Percentiles rank a stretch among this genome's conserved stretches.
phyloP scores from a whole-genome alignment of 2,113 vertebrate genomes.

The Caracal caracal region DNA sequence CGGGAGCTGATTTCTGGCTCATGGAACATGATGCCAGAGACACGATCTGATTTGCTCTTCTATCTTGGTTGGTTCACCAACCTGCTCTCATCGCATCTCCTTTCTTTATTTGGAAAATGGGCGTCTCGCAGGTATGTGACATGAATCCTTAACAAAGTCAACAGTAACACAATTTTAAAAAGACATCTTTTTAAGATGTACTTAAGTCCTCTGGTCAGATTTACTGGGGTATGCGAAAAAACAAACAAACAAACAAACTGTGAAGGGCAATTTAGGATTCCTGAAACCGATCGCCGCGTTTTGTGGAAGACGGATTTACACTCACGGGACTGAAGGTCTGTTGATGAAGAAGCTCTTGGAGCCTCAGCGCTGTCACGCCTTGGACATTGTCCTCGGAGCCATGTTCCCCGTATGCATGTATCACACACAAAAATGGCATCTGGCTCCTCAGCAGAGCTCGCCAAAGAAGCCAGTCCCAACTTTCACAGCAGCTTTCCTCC shows the following conservation, averaged over 20 bases:
- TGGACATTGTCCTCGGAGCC: conserved; percentile 14
- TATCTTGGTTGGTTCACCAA: neutral
- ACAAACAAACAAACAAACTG: too few relatives aligned
- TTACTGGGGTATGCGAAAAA: neutral
- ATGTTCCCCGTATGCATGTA: neutral
- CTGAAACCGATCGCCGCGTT: neutral
- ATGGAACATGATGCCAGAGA: neutral
- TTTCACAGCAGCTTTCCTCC: conserved; percentile 57
- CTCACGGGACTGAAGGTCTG: neutral
- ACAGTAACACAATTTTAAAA: neutral
- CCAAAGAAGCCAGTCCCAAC: conserved; percentile 48
- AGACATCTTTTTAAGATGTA: too few relatives aligned
- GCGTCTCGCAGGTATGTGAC: neutral
- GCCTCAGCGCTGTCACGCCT: neutral
- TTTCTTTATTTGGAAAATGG: neutral
- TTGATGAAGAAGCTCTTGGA: neutral
- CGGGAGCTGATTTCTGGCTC: neutral
- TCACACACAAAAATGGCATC: neutral
- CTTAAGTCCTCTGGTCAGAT: neutral
- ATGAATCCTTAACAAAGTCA: neutral
- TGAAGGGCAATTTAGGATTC: neutral
- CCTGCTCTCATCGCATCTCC: neutral
- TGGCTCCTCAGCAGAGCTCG: neutral
- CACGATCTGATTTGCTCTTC: neutral
- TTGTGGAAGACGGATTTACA: neutral